phyloP scores from a whole-genome alignment of 2,888 invertebrate genomes.

The Acleris emargana region DNA sequence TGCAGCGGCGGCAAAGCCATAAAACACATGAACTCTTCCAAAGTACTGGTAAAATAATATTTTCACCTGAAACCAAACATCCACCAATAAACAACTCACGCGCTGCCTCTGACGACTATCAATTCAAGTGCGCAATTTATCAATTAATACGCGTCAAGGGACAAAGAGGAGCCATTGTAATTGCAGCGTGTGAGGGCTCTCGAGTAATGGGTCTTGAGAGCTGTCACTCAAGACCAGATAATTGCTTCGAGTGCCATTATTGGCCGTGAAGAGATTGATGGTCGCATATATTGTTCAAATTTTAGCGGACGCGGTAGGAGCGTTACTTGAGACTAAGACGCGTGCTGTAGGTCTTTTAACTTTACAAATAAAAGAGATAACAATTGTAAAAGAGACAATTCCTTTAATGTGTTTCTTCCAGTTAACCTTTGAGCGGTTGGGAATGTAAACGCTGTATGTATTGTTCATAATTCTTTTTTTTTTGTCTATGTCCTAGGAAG shows the following conservation, averaged over 20 bases:
- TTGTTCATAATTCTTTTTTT: no score
- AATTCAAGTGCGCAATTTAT: slow-evolving; percentile 29
- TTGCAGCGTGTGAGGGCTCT: slow-evolving; percentile 32
- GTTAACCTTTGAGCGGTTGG: no score
- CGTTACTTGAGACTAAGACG: no score
- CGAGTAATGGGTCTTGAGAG: slow-evolving; percentile 19
- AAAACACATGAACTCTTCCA: no score
- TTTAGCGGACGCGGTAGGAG: neutral
- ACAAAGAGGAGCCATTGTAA: slow-evolving; percentile 35
- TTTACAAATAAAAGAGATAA: no score
- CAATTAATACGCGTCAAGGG: slow-evolving; percentile 32
- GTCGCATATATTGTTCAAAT: neutral
- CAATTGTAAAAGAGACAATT: no score
- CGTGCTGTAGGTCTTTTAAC: no score
- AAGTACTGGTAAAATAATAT: no score
- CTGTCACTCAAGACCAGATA: slow-evolving; percentile 22
- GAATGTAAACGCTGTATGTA: no score
- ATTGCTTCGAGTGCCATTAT: slow-evolving; percentile 22
- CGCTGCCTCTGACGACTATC: slow-evolving; percentile 17
- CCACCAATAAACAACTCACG: neutral
- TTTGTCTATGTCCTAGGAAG: no score
- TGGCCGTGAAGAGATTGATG: slow-evolving; percentile 12
- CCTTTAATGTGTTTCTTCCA: no score
- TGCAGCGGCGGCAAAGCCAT: no score
- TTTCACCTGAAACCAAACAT: neutral